Evolutionary conservation across 2,888 invertebrate genomes (phyloP).

Genomic region (Lottia scabra): DNA sequence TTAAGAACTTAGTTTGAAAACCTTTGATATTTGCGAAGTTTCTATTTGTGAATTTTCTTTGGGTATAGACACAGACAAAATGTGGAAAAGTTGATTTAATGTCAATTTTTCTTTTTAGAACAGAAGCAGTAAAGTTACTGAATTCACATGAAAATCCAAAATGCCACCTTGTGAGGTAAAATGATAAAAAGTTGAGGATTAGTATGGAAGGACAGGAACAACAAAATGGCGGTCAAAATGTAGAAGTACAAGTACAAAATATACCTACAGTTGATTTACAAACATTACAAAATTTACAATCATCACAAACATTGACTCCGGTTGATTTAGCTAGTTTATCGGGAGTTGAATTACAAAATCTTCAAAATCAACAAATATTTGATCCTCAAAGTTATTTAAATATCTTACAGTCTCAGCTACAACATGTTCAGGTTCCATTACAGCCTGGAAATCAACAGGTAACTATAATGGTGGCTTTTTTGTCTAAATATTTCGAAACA

Average conservation of each 20-base stretch:
- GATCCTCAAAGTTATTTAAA: neutral
- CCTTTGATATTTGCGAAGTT: no score
- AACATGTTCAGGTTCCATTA: neutral
- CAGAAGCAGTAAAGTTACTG: no score
- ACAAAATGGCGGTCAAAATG: neutral
- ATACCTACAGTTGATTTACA: neutral
- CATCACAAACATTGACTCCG: neutral
- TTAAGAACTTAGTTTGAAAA: no score
- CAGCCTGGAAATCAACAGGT: neutral
- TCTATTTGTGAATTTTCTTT: no score
- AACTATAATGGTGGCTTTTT: neutral
- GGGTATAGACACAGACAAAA: no score
- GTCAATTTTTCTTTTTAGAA: no score
- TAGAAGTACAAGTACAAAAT: neutral
- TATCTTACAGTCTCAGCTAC: neutral
- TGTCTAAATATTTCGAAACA: no score
- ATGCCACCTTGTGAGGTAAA: no score
- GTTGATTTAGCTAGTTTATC: neutral
- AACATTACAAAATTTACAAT: neutral
- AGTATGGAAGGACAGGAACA: neutral
- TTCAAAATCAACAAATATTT: conserved; percentile 4
- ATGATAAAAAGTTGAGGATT: no score
- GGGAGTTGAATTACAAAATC: neutral
- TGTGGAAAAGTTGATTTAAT: no score
- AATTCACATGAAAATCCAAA: no score